These are phyloP conservation scores for Sterna hirundo DNA, from an alignment of 2,113 vertebrate genomes.

Conservation along the genomic window DNA sequence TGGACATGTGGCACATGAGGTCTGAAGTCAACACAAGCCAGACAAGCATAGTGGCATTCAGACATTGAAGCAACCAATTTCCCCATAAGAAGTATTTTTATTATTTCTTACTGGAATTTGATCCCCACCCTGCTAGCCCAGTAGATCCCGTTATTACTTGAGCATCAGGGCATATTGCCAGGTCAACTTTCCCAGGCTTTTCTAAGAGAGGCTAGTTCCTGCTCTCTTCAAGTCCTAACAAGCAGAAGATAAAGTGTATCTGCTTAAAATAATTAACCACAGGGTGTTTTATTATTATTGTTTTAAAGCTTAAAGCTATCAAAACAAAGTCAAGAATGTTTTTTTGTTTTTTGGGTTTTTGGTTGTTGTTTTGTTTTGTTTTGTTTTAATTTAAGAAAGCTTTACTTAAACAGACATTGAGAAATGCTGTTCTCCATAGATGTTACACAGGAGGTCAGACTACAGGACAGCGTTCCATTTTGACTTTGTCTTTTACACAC, in stretches of 20 bases:
- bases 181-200: constrained; percentile 48
- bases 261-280: constrained; percentile 3
- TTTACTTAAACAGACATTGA: neutral
- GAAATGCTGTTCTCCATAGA: neutral
- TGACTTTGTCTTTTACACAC: neutral
- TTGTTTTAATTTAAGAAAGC: neutral
- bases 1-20: rapidly evolving
- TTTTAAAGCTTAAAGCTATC: neutral
- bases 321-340: neutral
- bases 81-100: neutral
- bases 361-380: neutral
- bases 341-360: no score
- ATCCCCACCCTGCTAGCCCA: neutral
- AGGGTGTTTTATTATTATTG: neutral
- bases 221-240: neutral
- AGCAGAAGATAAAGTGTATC: constrained; percentile 11
- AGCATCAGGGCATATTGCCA: constrained; percentile 22
- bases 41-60: neutral
- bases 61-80: neutral
- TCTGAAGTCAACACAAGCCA: neutral
- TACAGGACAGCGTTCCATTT: neutral
- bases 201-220: neutral
- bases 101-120: constrained; percentile 31
- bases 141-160: neutral
- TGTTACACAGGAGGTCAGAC: neutral